These are phyloP conservation scores for Gymnocheta viridis DNA, from an alignment of 2,888 invertebrate genomes.

Conservation along the genomic window DNA sequence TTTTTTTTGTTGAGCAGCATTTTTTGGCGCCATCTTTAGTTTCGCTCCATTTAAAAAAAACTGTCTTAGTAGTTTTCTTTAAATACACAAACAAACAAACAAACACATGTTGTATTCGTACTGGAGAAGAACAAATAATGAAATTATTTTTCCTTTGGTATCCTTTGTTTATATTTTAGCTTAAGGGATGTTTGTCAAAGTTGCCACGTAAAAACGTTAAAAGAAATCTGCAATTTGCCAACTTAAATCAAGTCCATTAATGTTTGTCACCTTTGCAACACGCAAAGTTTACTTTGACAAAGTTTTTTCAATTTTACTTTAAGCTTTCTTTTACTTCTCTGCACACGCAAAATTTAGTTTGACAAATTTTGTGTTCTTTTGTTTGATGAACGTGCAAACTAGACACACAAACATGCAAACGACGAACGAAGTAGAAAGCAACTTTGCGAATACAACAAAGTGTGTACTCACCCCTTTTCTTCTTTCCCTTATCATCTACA, in stretches of 20 bases:
- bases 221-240: neutral
- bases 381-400: too few species aligned
- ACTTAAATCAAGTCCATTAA: neutral
- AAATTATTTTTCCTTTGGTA: neutral
- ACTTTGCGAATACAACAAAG: too few species aligned
- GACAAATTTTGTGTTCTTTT: too few species aligned
- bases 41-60: slow-evolving; percentile 39
- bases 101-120: neutral
- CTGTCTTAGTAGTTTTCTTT: slow-evolving; percentile 3
- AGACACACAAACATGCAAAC: too few species aligned
- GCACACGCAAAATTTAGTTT: too few species aligned
- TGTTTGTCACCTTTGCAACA: neutral
- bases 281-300: too few species aligned
- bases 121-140: neutral
- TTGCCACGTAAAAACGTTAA: slow-evolving; percentile 17
- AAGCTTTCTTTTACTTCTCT: too few species aligned
- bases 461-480: too few species aligned
- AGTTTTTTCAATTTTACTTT: too few species aligned
- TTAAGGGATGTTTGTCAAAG: slow-evolving; percentile 24
- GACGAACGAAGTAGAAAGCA: too few species aligned
- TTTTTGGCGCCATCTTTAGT: slow-evolving; percentile 68
- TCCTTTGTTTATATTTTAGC: neutral
- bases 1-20: neutral
- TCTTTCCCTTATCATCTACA: too few species aligned
- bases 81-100: neutral